Evolutionary conservation across 2,113 vertebrate species (phyloP).

Genomic region (Xenopus laevis): DNA sequence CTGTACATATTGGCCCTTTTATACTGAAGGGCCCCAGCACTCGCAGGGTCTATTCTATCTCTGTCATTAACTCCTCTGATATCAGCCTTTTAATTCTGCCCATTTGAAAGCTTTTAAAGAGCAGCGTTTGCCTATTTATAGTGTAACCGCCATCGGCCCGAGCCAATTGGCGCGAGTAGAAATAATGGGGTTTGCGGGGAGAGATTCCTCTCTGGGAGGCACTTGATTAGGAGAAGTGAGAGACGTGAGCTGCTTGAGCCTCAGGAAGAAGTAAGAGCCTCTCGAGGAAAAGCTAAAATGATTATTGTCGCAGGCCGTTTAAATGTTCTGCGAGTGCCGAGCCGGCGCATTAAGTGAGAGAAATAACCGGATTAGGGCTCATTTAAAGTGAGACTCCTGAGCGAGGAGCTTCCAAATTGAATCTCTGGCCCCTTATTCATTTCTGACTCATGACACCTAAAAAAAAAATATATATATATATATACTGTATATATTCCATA

Average conservation of each 20-base stretch:
- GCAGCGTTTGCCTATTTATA: background rate
- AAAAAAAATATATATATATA: background rate
- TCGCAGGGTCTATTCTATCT: no score
- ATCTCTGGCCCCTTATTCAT: slow-evolving; percentile 50
- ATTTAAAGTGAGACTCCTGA: slow-evolving; percentile 45
- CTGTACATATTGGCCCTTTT: no score
- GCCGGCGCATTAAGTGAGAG: slow-evolving; percentile 46
- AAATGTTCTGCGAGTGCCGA: no score
- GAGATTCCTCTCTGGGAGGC: no score
- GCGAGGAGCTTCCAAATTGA: slow-evolving; percentile 41
- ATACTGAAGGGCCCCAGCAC: no score
- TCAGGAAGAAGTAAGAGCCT: slow-evolving; percentile 44
- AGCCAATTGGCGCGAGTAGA: slow-evolving; percentile 48
- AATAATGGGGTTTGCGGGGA: no score
- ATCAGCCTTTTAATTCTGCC: background rate
- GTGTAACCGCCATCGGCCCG: no score
- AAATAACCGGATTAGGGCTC: slow-evolving; percentile 48
- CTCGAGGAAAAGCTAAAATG: slow-evolving; percentile 48
- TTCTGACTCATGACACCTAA: slow-evolving; percentile 46
- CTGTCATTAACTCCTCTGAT: no score
- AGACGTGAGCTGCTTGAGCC: no score
- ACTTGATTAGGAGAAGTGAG: slow-evolving; percentile 41
- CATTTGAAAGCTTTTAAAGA: background rate
- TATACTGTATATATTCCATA: no score
- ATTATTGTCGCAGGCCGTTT: slow-evolving; percentile 39